A percentile compares a stretch with the other conserved stretches of the same genome.
These are phyloP conservation scores for Cerceris rybyensis DNA, from an alignment of 2,888 invertebrate species.

Conservation along the genomic window DNA sequence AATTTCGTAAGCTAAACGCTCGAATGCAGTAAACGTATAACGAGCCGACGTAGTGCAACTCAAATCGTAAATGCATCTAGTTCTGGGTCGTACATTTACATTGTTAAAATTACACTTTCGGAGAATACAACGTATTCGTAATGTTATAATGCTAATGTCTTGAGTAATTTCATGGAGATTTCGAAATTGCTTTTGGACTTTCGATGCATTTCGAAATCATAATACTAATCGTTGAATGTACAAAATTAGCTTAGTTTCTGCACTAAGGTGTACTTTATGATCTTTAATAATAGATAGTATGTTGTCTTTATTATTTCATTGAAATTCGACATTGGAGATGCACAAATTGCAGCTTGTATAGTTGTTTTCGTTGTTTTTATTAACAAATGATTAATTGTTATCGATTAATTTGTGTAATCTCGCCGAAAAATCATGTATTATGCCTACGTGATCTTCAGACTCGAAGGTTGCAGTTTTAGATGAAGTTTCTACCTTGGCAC, in stretches of 20 bases:
- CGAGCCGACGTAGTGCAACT: slow-evolving; percentile 28
- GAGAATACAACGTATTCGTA: not conserved
- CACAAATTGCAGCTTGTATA: too few species aligned
- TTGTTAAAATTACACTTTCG: slow-evolving; percentile 15
- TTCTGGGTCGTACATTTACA: slow-evolving; percentile 47
- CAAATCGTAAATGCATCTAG: slow-evolving; percentile 52
- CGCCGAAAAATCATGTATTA: not conserved
- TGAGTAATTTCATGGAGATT: not conserved
- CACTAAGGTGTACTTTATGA: too few species aligned
- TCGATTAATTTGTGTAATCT: not conserved
- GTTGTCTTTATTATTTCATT: too few species aligned
- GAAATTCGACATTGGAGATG: too few species aligned
- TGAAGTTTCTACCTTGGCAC: slow-evolving; percentile 76
- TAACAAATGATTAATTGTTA: too few species aligned
- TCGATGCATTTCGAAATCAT: too few species aligned
- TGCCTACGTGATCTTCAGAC: slow-evolving; percentile 35
- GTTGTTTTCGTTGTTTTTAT: too few species aligned
- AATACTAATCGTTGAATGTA: too few species aligned
- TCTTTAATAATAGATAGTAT: too few species aligned
- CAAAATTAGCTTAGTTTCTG: too few species aligned
- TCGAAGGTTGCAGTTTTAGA: slow-evolving; percentile 55
- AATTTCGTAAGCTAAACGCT: slow-evolving; percentile 61
- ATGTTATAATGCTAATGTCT: not conserved
- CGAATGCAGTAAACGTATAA: slow-evolving; percentile 39
- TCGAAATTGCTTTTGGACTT: not conserved